Base-by-base conservation (phyloP, 1,140 invertebrate genomes). In the Stegodyphus mimosarum region DNA sequence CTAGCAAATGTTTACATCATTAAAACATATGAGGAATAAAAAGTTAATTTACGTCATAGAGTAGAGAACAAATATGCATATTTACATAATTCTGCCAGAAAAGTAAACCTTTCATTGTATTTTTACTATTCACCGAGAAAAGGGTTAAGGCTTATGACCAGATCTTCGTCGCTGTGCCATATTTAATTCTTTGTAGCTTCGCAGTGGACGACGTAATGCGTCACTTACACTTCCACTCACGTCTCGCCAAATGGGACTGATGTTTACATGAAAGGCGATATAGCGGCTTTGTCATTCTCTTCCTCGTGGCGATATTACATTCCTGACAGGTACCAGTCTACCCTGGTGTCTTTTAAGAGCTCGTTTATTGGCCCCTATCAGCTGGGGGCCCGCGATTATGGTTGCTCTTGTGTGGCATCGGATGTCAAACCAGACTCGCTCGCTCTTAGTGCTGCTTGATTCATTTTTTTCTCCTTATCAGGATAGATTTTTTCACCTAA, bases 331-430 rank as follows among this genome's bases (percentile, higher is more conserved):
- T 83, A 55, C 70, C 80, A 9, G 71, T 70, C 13, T 48, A 49
- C 53, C 67, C 51, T 17, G 48, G 18, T 83, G 79, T 83, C 79
- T 83, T 73, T 80, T 80, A 80, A 64, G 77, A 80, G 77, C 77
- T 80, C 79, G 70, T 83, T 73, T 83, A 74, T 83, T 83, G 71
- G 80, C 15, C 63, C 53, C 79, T 83, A 83, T 83, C 80, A 83
- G 70, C 80, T 53, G 70, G 80, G 18, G 60, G 55, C 17, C 80
- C 18, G 33, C 48, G 76, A 67, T 69, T 69, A 71, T 81, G 49
- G 71, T 60, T 15, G 70, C 51, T 64, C 71, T 64, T 83, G 80
- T 83, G 80, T 83, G 80, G 70, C 60, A 66, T 53, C 17, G 71
- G 7, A 64, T 64, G 78, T 81, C 78, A 81, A 72, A 70, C 17